A percentile compares a stretch with the other conserved stretches of the same genome.
Conservation (phyloP, 2,113 vertebrate species). For the Mormoops blainvillei region DNA sequence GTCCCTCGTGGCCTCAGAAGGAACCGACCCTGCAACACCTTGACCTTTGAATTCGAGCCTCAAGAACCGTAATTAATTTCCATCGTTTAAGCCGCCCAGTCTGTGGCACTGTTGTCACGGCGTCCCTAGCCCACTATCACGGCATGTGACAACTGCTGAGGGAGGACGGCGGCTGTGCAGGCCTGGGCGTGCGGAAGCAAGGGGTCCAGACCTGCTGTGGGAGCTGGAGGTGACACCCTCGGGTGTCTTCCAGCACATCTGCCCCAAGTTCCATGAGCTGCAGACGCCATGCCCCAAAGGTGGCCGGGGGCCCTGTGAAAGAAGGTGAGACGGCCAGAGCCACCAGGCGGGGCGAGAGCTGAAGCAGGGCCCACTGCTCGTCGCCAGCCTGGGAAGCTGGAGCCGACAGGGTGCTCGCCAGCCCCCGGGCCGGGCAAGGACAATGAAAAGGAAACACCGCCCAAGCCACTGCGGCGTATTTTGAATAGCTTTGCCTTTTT, state of each 20-base stretch:
- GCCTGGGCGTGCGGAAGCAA: neutral
- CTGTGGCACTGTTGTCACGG: neutral
- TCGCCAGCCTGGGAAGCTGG: neutral
- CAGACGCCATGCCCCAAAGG: accelerated
- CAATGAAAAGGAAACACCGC: neutral
- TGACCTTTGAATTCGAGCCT: neutral
- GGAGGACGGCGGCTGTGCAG: neutral
- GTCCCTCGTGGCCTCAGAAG: accelerated
- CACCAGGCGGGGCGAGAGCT: accelerated
- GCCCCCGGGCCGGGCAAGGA: neutral
- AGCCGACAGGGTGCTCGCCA: accelerated
- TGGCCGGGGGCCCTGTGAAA: accelerated
- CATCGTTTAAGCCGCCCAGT: neutral
- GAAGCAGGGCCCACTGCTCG: neutral
- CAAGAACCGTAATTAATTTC: neutral
- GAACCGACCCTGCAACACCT: accelerated
- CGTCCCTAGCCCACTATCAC: accelerated
- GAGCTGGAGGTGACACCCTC: neutral
- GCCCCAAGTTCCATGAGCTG: too few species aligned
- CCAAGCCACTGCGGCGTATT: neutral
- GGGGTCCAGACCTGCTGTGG: neutral
- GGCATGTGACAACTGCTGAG: accelerated
- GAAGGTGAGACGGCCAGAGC: neutral
- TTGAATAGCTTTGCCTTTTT: neutral
- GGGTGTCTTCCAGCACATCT: neutral